Evolutionary conservation across 2,113 vertebrate genomes (phyloP).

Genomic region (Podarcis muralis): DNA sequence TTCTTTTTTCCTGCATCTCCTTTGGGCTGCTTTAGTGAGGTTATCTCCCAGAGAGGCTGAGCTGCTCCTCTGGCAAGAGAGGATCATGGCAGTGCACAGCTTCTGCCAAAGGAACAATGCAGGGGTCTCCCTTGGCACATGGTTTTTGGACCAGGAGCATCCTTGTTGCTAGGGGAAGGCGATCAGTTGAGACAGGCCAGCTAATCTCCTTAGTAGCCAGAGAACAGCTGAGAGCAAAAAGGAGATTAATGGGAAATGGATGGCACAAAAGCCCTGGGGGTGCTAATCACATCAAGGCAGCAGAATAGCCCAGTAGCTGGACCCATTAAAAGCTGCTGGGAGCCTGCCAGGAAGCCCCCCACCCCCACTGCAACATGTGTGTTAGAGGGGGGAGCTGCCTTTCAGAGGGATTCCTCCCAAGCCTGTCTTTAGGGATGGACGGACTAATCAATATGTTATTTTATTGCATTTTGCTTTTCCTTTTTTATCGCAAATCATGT

Average conservation of each 20-base stretch:
- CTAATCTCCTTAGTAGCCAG: slow-evolving; percentile 52
- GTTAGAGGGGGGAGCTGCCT: rapidly evolving
- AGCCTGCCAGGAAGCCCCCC: neutral
- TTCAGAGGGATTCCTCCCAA: neutral
- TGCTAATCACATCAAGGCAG: neutral
- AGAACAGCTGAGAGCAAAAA: slow-evolving; percentile 34
- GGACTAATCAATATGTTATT: too few species aligned
- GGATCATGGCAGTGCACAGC: neutral
- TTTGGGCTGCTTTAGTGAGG: neutral
- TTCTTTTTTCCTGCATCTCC: neutral
- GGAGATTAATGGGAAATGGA: slow-evolving; percentile 45
- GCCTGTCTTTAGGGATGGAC: neutral
- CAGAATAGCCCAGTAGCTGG: slow-evolving; percentile 29
- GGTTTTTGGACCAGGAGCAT: neutral
- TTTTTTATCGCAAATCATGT: too few species aligned
- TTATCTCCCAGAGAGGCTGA: too few species aligned
- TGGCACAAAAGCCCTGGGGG: neutral
- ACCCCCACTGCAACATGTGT: neutral
- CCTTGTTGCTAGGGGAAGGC: neutral
- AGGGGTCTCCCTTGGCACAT: slow-evolving; percentile 25
- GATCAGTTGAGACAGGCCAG: slow-evolving; percentile 31
- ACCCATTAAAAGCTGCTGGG: slow-evolving; percentile 6
- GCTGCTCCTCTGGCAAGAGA: slow-evolving; percentile 6
- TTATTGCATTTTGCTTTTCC: too few species aligned
- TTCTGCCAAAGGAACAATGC: rapidly evolving